phyloP scores from a whole-genome alignment of 2,888 invertebrate species.

The Tinea pellionella region DNA sequence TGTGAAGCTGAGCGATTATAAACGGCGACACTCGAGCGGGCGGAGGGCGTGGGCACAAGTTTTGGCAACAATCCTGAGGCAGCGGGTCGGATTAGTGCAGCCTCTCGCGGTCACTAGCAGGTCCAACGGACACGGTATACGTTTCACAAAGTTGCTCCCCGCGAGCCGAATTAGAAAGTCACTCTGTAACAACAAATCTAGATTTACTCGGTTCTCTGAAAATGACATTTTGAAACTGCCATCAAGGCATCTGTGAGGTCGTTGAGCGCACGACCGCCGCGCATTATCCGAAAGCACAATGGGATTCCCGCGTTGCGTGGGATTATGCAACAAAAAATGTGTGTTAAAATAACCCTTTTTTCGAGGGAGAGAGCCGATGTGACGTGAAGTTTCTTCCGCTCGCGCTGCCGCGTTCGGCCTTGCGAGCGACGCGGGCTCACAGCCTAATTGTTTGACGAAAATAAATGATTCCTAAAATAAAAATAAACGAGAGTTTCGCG shows the following conservation, averaged over 20 bases:
- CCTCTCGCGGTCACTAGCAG: constrained; percentile 56
- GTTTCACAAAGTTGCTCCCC: constrained; percentile 60
- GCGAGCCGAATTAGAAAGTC: constrained; percentile 61
- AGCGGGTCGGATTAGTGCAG: constrained; percentile 55
- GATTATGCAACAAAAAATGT: constrained; percentile 57
- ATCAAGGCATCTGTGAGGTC: constrained; percentile 28
- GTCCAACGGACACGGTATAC: constrained; percentile 61
- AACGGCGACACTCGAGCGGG: constrained; percentile 31
- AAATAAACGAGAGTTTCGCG: constrained; percentile 62
- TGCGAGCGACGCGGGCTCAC: constrained; percentile 42
- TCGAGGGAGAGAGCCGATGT: constrained; percentile 37
- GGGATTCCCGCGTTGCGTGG: constrained; percentile 38
- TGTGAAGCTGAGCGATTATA: constrained; percentile 47
- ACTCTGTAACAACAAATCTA: constrained; percentile 56
- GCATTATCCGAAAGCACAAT: constrained; percentile 35
- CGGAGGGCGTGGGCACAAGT: constrained; percentile 41
- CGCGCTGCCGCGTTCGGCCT: constrained; percentile 34
- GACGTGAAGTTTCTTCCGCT: constrained; percentile 55
- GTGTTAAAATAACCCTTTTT: constrained; percentile 53
- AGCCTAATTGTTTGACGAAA: constrained; percentile 66
- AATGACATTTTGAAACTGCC: constrained; percentile 57
- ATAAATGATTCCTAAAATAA: constrained; percentile 65
- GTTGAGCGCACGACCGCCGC: constrained; percentile 33
- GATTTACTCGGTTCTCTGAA: constrained; percentile 51
- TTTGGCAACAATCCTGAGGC: constrained; percentile 45